These are phyloP conservation scores for Anhinga rufa DNA, from an alignment of 2,113 vertebrate species.

Conservation along the genomic window DNA sequence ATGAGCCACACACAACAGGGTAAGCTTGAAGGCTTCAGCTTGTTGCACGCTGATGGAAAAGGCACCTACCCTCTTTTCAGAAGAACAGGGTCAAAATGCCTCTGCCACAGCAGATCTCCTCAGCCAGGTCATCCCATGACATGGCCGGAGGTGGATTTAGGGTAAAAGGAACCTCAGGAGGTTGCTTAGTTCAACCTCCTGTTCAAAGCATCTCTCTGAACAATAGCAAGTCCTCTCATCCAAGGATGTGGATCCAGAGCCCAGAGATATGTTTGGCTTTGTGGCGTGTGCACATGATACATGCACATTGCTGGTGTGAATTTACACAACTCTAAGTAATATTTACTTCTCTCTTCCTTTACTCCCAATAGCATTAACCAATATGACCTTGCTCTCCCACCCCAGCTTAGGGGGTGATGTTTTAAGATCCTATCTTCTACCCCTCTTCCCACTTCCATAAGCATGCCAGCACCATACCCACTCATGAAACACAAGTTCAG, in stretches of 20 bases:
- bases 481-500: neutral
- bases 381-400: neutral
- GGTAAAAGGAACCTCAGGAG: neutral
- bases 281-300: neutral
- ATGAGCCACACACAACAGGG: neutral
- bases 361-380: neutral
- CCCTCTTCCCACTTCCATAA: neutral
- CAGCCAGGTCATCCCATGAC: neutral
- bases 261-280: neutral
- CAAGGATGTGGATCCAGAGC: neutral
- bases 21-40: neutral
- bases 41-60: neutral
- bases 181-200: neutral
- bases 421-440: neutral
- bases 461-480: neutral
- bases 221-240: neutral
- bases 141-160: neutral
- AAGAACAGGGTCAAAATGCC: neutral
- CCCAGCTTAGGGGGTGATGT: neutral
- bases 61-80: neutral
- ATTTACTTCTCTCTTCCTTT: neutral
- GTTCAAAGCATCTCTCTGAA: neutral
- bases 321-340: neutral
- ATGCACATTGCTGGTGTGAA: neutral
- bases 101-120: neutral